phyloP scores from a whole-genome alignment of 2,888 invertebrate species.

The Graphium colonna region DNA sequence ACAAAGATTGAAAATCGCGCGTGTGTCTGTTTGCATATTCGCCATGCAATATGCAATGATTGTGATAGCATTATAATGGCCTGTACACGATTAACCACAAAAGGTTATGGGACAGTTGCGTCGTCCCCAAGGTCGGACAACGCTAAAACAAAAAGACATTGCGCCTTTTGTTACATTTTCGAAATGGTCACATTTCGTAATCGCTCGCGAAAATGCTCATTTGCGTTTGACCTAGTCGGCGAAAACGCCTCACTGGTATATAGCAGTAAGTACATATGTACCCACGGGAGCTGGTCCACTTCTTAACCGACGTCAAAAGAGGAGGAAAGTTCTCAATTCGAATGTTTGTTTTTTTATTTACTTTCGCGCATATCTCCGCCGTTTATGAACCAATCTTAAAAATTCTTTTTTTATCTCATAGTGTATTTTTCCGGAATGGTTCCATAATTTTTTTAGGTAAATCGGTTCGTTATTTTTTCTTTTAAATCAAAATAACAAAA shows the following conservation, averaged over 20 bases:
- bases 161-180: background rate
- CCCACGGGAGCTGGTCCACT: background rate
- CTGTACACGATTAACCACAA: background rate
- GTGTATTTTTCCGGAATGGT: too few species aligned
- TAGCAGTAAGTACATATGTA: background rate
- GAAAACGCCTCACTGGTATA: background rate
- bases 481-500: too few species aligned
- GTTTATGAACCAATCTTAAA: too few species aligned
- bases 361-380: too few species aligned
- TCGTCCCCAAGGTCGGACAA: constrained; percentile 10
- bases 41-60: constrained; percentile 7
- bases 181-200: background rate
- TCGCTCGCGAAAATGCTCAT: background rate
- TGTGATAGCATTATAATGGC: constrained; percentile 11
- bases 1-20: background rate
- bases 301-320: too few species aligned
- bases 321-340: too few species aligned
- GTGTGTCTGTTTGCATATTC: constrained; percentile 2
- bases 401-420: too few species aligned
- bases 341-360: too few species aligned
- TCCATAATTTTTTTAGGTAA: too few species aligned
- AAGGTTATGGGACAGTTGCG: constrained; percentile 22
- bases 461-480: too few species aligned
- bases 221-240: too few species aligned
- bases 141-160: background rate